phyloP scores from a whole-genome alignment of 2,888 invertebrate genomes.

The Flabesymbios commensalis region DNA sequence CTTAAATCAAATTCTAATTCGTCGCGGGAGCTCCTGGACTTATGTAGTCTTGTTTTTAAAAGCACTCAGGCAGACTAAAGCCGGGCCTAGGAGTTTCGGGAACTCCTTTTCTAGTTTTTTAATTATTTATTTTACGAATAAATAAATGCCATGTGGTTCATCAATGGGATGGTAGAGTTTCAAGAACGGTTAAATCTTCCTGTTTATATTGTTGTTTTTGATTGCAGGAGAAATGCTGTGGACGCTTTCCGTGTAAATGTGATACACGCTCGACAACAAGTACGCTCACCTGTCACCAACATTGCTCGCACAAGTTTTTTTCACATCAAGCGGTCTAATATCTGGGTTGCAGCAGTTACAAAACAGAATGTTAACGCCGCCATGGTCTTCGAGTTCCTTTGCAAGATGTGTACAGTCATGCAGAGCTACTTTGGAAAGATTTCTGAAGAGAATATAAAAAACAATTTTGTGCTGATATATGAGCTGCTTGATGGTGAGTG shows the following conservation, averaged over 20 bases:
- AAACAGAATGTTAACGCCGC: slow-evolving; percentile 99
- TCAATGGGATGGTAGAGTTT: too few relatives aligned
- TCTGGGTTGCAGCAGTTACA: slow-evolving; percentile 99
- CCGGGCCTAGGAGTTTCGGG: too few relatives aligned
- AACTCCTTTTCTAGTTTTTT: too few relatives aligned
- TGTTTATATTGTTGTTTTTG: neutral
- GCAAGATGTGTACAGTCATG: slow-evolving; percentile 93
- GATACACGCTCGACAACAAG: slow-evolving; percentile 94
- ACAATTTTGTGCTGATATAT: slow-evolving; percentile 99
- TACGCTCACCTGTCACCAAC: slow-evolving; percentile 97
- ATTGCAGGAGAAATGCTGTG: slow-evolving; percentile 82
- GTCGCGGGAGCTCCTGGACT: too few relatives aligned
- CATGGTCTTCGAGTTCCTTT: slow-evolving; percentile 98
- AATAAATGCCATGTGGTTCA: too few relatives aligned
- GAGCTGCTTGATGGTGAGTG: slow-evolving; percentile 90
- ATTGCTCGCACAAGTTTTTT: slow-evolving; percentile 99
- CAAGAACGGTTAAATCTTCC: too few relatives aligned
- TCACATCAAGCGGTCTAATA: slow-evolving; percentile 97
- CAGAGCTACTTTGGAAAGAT: slow-evolving; percentile 99
- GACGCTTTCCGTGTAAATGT: slow-evolving; percentile 99
- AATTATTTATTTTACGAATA: too few relatives aligned
- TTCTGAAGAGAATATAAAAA: slow-evolving; percentile 99
- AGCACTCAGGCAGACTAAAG: too few relatives aligned
- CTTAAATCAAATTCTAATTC: too few relatives aligned
- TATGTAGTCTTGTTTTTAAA: too few relatives aligned